Percentiles rank a stretch among this genome's conserved stretches.
These are phyloP conservation scores for Drosophila mayaguana DNA, from an alignment of 2,888 invertebrate species.

Conservation along the genomic window DNA sequence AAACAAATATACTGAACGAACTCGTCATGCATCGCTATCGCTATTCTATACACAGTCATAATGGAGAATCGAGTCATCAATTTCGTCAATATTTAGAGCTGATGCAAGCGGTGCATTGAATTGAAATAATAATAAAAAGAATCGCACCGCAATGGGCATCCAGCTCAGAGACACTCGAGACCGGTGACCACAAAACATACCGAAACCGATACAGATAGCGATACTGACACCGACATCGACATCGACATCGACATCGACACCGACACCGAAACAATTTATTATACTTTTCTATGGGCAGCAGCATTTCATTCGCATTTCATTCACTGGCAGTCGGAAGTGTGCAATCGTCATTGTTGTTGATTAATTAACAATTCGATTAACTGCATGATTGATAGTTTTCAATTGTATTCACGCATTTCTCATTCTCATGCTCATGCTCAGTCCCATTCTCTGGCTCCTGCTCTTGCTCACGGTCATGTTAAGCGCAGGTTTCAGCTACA, in stretches of 20 bases:
- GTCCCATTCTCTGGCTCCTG: neutral
- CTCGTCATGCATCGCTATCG: constrained; percentile 14
- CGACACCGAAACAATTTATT: constrained; percentile 30
- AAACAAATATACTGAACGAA: constrained; percentile 9
- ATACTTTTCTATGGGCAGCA: constrained; percentile 27
- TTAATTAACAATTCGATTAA: constrained; percentile 64
- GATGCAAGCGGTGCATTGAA: constrained; percentile 37
- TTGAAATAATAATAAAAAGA: constrained; percentile 32
- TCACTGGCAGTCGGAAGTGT: constrained; percentile 51
- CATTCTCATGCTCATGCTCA: neutral
- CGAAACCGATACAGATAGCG: neutral
- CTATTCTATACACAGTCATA: neutral
- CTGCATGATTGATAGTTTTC: constrained; percentile 54
- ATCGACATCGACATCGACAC: neutral
- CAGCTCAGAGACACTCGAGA: constrained; percentile 9
- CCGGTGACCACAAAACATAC: neutral
- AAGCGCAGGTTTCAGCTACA: constrained; percentile 2
- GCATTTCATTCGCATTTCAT: constrained; percentile 29
- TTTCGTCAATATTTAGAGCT: constrained; percentile 32
- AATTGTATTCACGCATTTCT: constrained; percentile 18
- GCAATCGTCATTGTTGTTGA: constrained; percentile 45
- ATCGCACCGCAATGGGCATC: constrained; percentile 13
- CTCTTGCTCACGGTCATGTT: neutral
- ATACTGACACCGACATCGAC: neutral
- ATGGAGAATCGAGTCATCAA: constrained; percentile 18